Base-by-base conservation (phyloP, 2,797 vertebrate genomes). In the Spinus olivaceus region DNA sequence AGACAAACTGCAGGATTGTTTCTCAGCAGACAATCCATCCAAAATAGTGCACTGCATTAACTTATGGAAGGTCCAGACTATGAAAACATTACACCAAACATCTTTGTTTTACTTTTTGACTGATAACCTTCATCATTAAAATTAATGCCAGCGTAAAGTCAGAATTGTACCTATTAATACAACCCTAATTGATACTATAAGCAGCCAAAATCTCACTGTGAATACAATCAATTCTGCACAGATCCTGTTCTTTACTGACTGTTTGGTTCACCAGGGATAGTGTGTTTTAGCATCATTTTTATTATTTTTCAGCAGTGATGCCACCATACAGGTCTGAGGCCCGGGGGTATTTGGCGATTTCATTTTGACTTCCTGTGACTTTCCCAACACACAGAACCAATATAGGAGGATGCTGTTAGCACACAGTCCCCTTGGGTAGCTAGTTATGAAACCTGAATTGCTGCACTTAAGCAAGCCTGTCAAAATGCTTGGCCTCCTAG, bases 381-480 rank as follows among this genome's bases (percentile, higher is more conserved):
- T 96, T 96, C 87, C 95, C 87, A 97, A 95, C 96, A 93, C 47
- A 93, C 71, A 96, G 90, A 65, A 37, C 91, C 56, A 83, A 91
- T 76, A 96, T 83, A 93, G 89, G 91, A 96, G 74, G 90, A 97
- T 93, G 94, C 89, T 97, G 95, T 96, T 94, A 97, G 94, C 49
- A 77, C 94, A 83, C 71, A 86, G 85, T 92, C 94, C 97, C 97
- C 97, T 54, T 78, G 97, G 97, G 97, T 94, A 92, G 87, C 91
- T 78, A 94, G 96, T 96, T 97, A 97, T 97, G 95, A 97, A 98
- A 97, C 97, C 94, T 83, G 95, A 97, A 98, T 97, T 96, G 97
- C 97, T 97, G 97, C 97, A 98, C 98, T 98, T 98, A 98, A 98
- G 98, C 95, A 94, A 97, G 97, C 92, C 96, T 88, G 94, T 98